Conservation (phyloP, 2,797 vertebrate genomes). For the Trachurus trachurus region DNA sequence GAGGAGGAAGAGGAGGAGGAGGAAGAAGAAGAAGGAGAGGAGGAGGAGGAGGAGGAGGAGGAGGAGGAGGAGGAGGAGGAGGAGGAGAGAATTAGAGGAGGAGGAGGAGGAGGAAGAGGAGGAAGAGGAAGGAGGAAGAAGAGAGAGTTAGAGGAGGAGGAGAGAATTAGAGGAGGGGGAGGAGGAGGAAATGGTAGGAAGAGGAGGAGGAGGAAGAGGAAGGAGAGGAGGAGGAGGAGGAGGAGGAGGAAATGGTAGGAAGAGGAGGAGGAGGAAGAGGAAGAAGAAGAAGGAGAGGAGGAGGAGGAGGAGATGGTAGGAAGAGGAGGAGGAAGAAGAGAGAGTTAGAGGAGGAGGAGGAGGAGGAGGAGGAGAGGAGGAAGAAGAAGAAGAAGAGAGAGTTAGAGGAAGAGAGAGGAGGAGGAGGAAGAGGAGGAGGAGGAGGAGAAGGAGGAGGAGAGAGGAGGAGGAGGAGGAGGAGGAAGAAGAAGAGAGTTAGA, state of each 20-base stretch:
- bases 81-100: too few relatives aligned
- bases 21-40: too few relatives aligned
- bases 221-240: background rate
- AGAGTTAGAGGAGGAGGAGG: background rate
- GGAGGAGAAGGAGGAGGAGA: conserved; percentile 79
- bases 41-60: background rate
- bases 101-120: background rate
- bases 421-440: background rate
- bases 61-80: background rate
- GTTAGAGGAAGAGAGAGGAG: background rate
- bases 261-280: background rate
- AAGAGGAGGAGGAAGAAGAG: too few relatives aligned
- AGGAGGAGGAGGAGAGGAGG: too few relatives aligned
- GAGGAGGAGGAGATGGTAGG: background rate
- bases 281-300: too few relatives aligned
- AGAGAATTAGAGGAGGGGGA: too few relatives aligned
- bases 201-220: background rate
- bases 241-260: too few relatives aligned
- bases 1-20: background rate
- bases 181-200: too few relatives aligned
- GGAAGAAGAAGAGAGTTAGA: too few relatives aligned
- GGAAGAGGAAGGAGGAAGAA: background rate
- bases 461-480: background rate
- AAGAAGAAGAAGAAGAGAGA: too few relatives aligned
- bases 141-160: too few relatives aligned